Evolutionary conservation across 1,140 invertebrate species (phyloP).

Genomic region (Solenopsis invicta): DNA sequence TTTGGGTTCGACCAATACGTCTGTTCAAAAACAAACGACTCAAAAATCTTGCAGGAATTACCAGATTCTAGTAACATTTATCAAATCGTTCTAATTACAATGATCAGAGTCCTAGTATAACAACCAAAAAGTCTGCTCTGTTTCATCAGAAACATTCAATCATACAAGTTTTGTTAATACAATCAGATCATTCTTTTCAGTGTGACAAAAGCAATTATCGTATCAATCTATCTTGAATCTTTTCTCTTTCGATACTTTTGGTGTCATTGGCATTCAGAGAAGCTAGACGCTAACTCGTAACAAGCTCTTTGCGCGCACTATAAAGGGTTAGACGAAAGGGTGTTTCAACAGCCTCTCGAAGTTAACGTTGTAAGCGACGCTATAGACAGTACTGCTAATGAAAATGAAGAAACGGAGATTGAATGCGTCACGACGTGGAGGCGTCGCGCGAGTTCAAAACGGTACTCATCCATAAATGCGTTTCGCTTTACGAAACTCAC

Average conservation of each 20-base stretch:
- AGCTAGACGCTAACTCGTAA: not conserved
- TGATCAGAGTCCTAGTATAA: no score
- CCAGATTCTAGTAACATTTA: no score
- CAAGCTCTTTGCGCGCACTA: constrained; percentile 31
- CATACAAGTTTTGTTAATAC: no score
- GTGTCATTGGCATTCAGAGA: constrained; percentile 1
- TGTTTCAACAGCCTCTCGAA: constrained; percentile 26
- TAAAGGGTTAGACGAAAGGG: constrained; percentile 51
- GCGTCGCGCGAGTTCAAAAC: constrained; percentile 17
- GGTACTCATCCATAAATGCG: constrained; percentile 43
- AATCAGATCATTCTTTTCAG: no score
- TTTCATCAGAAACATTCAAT: no score
- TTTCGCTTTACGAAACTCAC: constrained; percentile 38
- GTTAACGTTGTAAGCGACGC: constrained; percentile 24
- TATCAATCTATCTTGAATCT: not conserved
- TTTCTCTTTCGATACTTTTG: not conserved
- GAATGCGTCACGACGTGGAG: constrained; percentile 22
- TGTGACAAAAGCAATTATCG: not conserved
- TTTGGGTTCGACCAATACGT: no score
- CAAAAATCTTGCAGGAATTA: no score
- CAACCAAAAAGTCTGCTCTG: no score
- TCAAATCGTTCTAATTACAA: no score
- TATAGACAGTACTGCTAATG: constrained; percentile 51
- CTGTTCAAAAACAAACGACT: no score
- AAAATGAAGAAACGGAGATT: constrained; percentile 57